These are phyloP conservation scores for Trachops cirrhosus DNA, from an alignment of 2,797 vertebrate genomes.

Conservation along the genomic window DNA sequence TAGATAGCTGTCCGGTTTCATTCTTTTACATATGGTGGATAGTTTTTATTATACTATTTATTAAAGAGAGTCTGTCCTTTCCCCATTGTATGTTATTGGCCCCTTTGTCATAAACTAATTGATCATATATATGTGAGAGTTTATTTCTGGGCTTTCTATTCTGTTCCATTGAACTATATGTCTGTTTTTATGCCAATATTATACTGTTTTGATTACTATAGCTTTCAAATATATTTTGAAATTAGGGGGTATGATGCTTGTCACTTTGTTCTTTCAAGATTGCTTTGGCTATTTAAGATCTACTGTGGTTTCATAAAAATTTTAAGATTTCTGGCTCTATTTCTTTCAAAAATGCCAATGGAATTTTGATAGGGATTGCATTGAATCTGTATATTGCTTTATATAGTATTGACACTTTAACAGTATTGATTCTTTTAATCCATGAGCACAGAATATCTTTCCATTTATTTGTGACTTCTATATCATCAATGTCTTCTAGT, in stretches of 20 bases:
- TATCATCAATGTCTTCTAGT: not conserved
- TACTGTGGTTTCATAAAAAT: not conserved
- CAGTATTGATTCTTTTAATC: not conserved
- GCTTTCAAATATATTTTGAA: not conserved
- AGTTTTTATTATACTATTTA: not conserved
- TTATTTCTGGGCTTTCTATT: not conserved
- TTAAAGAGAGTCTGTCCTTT: not conserved
- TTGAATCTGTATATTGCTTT: not conserved
- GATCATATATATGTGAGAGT: not conserved
- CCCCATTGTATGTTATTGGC: not conserved
- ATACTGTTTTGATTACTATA: not conserved
- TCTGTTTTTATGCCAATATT: not conserved
- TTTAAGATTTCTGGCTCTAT: not conserved
- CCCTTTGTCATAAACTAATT: not conserved
- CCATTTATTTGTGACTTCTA: not conserved
- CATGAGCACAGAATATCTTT: not conserved
- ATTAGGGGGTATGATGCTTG: not conserved
- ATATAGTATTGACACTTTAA: not conserved
- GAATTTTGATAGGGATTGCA: not conserved
- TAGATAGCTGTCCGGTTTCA: not conserved
- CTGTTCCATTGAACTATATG: not conserved
- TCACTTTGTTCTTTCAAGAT: not conserved
- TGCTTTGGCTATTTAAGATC: not conserved
- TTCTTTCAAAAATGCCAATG: not conserved
- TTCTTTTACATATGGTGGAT: not conserved